Evolutionary conservation across 2,888 invertebrate genomes (phyloP), one percentile per base, ranked within the genome.

Genomic region (Scaptomyza caliginosa): DNA sequence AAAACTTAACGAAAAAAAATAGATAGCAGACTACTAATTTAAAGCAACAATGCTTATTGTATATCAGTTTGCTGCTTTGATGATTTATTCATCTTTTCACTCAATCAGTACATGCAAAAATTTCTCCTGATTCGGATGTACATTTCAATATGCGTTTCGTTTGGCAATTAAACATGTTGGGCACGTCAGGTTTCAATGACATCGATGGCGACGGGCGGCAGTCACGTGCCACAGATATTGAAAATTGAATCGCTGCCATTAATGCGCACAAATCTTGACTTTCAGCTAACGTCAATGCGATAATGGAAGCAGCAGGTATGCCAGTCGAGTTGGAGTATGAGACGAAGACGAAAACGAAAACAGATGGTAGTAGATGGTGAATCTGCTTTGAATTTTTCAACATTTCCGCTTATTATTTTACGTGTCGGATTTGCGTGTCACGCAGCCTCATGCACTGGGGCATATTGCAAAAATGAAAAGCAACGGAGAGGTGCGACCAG

Each of bases 371-470:
- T n/a, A n/a, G n/a, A n/a, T n/a, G n/a, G n/a, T n/a, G 74, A 82
- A 76, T 76, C 69, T 86, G 86, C 86, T 83, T 88, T 87, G 83
- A 83, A 83, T 83, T 83, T 81, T 88, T 86, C 84, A 79, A 83
- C 88, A 79, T 82, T 83, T 88, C 82, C 88, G 86, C 88, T 88
- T 83, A 86, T 83, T 88, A 88, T 81, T 81, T 74, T 83, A 83
- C 83, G 83, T 83, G 83, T 83, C 88, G 69, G 74, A 70, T 78
- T 86, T 76, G 71, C 80, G 83, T 82, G 88, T 76, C 88, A 86
- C 83, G 80, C 70, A 76, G 67, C 60, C 50, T 28, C 57, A 40
- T 48, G 62, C 66, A 59, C 28, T 43, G 74, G 26, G 55, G 63
- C 70, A 67, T 30, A 39, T 51, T 32, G 38, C 62, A 40, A 8